Conservation (phyloP, 2,888 invertebrate species). For the Yponomeuta evonymella region DNA sequence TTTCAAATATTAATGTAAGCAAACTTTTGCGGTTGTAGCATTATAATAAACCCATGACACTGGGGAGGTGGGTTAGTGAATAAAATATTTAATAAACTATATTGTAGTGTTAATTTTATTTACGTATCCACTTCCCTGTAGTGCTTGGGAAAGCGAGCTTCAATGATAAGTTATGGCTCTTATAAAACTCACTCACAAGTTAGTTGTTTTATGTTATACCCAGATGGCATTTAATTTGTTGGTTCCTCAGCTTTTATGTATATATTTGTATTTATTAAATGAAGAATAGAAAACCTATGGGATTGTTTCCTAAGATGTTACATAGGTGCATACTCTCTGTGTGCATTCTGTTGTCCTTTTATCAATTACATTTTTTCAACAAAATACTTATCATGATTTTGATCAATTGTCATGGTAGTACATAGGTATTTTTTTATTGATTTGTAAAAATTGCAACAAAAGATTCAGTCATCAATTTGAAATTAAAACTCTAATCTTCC, state of each 20-base stretch:
- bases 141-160: not conserved
- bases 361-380: not conserved
- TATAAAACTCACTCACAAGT: too few species aligned
- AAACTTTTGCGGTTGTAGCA: not conserved
- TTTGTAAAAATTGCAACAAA: not conserved
- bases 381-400: not conserved
- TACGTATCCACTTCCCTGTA: not conserved
- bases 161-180: too few species aligned
- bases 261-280: not conserved
- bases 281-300: not conserved
- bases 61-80: not conserved
- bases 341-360: not conserved
- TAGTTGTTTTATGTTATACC: not conserved
- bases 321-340: not conserved
- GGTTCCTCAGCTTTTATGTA: not conserved
- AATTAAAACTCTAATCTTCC: not conserved
- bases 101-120: not conserved
- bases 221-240: conserved; percentile 1
- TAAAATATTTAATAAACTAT: not conserved
- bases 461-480: not conserved
- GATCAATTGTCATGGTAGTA: not conserved
- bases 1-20: not conserved
- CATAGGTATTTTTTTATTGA: not conserved
- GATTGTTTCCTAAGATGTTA: not conserved
- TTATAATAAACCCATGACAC: not conserved